phyloP scores from a whole-genome alignment of 2,113 vertebrate species.

The Neodon shergylaensis region DNA sequence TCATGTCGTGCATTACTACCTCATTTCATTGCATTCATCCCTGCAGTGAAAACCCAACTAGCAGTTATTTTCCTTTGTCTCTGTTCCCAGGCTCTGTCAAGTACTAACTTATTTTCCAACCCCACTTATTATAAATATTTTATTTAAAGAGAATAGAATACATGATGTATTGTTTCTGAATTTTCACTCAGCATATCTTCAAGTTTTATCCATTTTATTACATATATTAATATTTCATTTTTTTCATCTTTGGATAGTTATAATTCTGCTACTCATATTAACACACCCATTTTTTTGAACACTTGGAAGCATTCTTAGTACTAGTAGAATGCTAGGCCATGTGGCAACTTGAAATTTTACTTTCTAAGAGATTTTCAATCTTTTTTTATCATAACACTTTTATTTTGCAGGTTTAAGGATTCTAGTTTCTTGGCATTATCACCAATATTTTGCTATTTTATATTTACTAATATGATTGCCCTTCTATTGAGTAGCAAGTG shows the following conservation, averaged over 20 bases:
- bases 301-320: background rate
- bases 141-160: background rate
- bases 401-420: background rate
- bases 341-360: background rate
- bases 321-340: background rate
- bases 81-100: background rate
- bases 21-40: no score
- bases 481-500: background rate
- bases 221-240: background rate
- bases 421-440: background rate
- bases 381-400: background rate
- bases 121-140: background rate
- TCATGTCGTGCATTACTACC: no score
- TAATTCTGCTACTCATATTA: background rate
- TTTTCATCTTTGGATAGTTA: background rate
- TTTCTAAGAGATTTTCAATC: background rate
- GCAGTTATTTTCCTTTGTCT: background rate
- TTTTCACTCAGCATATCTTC: background rate
- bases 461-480: background rate
- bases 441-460: background rate
- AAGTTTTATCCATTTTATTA: background rate
- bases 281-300: background rate
- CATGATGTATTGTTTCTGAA: background rate
- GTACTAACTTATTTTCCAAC: background rate
- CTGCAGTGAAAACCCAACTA: background rate